Evolutionary conservation across 2,888 invertebrate genomes (phyloP), one percentile per base, ranked within the genome.

Genomic region (Athalia rosae): DNA sequence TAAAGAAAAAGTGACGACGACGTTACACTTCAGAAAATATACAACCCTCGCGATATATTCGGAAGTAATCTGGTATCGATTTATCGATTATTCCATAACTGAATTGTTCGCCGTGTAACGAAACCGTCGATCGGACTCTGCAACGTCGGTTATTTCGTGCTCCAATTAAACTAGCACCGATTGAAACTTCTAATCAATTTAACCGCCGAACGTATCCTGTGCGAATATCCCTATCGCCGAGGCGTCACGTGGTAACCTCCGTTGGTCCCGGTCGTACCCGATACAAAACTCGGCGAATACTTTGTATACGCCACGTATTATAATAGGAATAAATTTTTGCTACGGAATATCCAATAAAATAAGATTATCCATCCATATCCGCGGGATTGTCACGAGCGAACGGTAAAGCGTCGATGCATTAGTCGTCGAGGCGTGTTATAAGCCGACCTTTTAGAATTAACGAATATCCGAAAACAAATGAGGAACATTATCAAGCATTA

Each of bases 401-500:
- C 28, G 28, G 28, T 28, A 28, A 69, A 56, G 47, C 71, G 62
- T 74, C 74, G 74, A 74, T 61, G 74, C 74, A 47, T 71, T 71
- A 71, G 58, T 71, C 71, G 58, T 3, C 45, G 58, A 53, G 13
- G 28, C 76, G 48, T 47, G 67, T 48, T 47, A 58, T 62, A 66
- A 67, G 67, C 67, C 77, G 71, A 43, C 71, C 73, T 77, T 73
- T 73, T 63, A 56, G 63, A 84, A 80, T 80, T 74, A 74, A 74
- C 74, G 74, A 74, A 74, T 74, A 74, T 74, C 74, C 74, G 61
- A 74, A 74, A 74, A 74, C 74, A 74, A 74, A 74, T 62, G 79
- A 79, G 79, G 69, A 82, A 84, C 85, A 86, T 86, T 87, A 86
- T 87, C 86, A 85, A 82, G 87, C 85, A 88, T 87, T 87, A 87